These are phyloP conservation scores for Micrasema longulum DNA, from an alignment of 1,140 invertebrate species.

Conservation along the genomic window DNA sequence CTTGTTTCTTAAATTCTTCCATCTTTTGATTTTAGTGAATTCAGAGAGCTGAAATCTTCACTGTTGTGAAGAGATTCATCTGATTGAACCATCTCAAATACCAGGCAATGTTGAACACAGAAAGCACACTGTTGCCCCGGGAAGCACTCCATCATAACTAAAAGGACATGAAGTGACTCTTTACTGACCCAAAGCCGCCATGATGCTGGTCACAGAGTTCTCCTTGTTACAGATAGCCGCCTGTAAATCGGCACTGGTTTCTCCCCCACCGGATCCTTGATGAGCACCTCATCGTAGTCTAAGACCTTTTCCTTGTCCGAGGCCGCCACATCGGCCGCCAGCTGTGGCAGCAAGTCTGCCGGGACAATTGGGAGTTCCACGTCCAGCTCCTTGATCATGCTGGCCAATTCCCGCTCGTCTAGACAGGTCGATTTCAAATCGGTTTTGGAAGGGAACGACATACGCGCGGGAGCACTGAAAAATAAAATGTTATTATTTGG, in stretches of 20 bases:
- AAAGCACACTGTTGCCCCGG: no score
- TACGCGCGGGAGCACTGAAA: conserved; percentile 45
- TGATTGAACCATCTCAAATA: no score
- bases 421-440: not conserved
- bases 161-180: no score
- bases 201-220: conserved; percentile 57
- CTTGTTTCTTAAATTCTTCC: no score
- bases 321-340: conserved; percentile 57
- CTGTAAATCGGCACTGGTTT: conserved; percentile 54
- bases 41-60: no score
- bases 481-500: no score
- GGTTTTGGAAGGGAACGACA: conserved; percentile 41
- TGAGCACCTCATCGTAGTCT: conserved; percentile 48
- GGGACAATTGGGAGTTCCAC: conserved; percentile 58
- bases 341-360: conserved; percentile 57
- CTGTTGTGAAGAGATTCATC: no score
- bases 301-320: conserved; percentile 45
- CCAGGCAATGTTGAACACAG: no score
- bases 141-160: no score
- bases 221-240: conserved; percentile 57
- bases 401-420: not conserved
- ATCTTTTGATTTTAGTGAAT: no score
- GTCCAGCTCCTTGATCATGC: conserved; percentile 14
- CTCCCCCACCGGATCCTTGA: conserved; percentile 13
- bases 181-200: conserved; percentile 60